Percentiles rank a stretch among this genome's conserved stretches.
Evolutionary conservation across 2,113 vertebrate genomes (phyloP).

Genomic region (Cebus imitator): DNA sequence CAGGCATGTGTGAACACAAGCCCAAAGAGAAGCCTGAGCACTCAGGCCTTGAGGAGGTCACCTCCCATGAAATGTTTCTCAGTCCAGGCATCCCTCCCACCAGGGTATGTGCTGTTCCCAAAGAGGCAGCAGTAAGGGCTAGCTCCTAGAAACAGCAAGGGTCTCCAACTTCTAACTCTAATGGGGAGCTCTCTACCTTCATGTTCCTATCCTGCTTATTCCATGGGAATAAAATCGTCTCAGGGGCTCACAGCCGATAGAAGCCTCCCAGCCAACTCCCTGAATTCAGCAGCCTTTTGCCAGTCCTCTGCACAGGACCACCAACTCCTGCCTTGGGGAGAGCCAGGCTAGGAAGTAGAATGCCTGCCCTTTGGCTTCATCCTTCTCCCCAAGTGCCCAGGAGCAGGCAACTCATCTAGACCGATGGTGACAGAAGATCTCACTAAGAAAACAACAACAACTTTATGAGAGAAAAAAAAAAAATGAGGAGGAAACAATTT

Average conservation of each 20-base stretch:
- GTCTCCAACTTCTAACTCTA: not conserved
- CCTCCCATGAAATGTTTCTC: not conserved
- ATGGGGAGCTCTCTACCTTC: not conserved
- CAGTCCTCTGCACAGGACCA: not conserved
- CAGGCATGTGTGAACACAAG: not conserved
- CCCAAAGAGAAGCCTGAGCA: not conserved
- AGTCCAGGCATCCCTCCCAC: not conserved
- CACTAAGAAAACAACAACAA: not conserved
- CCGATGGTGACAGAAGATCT: not conserved
- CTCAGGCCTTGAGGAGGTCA: not conserved
- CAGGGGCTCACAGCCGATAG: not conserved
- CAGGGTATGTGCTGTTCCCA: not conserved
- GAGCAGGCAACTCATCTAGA: not conserved
- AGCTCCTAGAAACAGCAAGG: not conserved
- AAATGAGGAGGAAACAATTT: constrained; percentile 32
- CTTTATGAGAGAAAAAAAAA: not conserved
- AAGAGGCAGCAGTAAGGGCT: not conserved
- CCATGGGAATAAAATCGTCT: constrained; percentile 15
- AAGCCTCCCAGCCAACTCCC: not conserved
- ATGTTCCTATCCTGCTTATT: not conserved
- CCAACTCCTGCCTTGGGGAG: not conserved
- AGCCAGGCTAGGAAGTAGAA: not conserved
- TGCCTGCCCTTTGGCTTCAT: fast-evolving
- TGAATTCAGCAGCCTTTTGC: not conserved
- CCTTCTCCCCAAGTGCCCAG: not conserved